These are phyloP conservation scores for Aplidium turbinatum DNA, from an alignment of 23 tunicate genomes.

Conservation along the genomic window DNA sequence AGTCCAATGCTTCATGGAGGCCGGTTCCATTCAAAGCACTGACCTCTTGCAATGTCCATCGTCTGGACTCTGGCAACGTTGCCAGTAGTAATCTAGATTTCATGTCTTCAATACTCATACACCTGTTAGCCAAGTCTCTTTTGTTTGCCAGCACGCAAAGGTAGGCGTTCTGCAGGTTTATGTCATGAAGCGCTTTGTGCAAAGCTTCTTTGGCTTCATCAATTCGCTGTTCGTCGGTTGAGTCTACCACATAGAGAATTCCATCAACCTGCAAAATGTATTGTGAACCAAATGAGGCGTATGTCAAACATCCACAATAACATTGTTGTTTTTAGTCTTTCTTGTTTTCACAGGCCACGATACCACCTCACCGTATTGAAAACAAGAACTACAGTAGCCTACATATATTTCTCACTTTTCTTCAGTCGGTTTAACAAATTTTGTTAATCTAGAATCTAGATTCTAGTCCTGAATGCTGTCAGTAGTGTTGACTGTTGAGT, in stretches of 20 bases:
- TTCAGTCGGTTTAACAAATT: too few relatives aligned
- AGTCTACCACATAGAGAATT: constrained; percentile 69
- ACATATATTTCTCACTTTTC: too few relatives aligned
- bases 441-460: too few relatives aligned
- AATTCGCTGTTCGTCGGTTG: constrained; percentile 58
- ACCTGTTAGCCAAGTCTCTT: constrained; percentile 53
- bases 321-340: too few relatives aligned
- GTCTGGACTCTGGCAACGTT: constrained; percentile 45
- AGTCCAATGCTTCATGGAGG: constrained; percentile 53
- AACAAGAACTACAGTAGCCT: too few relatives aligned
- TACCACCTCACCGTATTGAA: too few relatives aligned
- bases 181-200: constrained; percentile 74
- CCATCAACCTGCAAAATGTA: constrained; percentile 48
- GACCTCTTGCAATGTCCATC: constrained; percentile 61
- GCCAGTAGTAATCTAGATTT: constrained; percentile 32
- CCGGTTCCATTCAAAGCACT: constrained; percentile 84
- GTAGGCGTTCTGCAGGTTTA: constrained; percentile 65
- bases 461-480: too few relatives aligned
- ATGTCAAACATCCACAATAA: too few relatives aligned
- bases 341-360: too few relatives aligned
- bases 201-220: constrained; percentile 78
- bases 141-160: constrained; percentile 81
- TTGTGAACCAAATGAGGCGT: background rate
- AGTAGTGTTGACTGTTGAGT: too few relatives aligned
- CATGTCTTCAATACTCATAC: constrained; percentile 58